Evolutionary conservation across 2,113 vertebrate genomes (phyloP), one percentile per base, ranked within the genome.

Genomic region (Barbus barbus): DNA sequence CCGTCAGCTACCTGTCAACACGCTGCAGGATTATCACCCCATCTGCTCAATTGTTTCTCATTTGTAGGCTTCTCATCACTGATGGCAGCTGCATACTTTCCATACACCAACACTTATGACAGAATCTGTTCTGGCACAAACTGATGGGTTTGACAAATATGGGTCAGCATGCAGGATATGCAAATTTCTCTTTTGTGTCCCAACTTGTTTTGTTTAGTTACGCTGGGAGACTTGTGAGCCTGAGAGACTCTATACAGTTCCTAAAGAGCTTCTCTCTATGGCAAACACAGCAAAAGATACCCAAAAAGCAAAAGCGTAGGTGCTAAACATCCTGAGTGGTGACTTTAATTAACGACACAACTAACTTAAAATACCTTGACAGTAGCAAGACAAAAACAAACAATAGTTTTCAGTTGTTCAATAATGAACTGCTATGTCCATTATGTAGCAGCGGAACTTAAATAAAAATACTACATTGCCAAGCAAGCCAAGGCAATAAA

Each of bases 1-100:
- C 85, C 41, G 5, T 82, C 58, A 48, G 85, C 26, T 44, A 83
- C 75, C 74, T 85, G 65, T 88, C 87, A 83, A 61, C 83, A 84
- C 7, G 3, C 63, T 2, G 56, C 75, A 58, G 77, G 72, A 84
- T 77, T 81, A 84, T 81, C 61, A 41, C 48, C 31, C 14, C 36
- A 41, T 78, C 78, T 81, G 61, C 65, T 31, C 7, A 71, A 61
- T 58, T 65, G n/a, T 51, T 61, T 83, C 46, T 36, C 65, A 33
- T 81, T 75, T 28, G 53, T 33, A 28, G 61, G 69, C 73, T 33
- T 81, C 73, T 65, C 28, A 24, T 86, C 82, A 65, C 46, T 31
- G 7, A 61, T 46, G 38, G 22, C 9, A 48, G 78, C 26, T 48
- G 26, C 44, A 51, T 69, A 53, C 20, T 41, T 81, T 81, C 41